These are phyloP conservation scores for Germaria angustata DNA, from an alignment of 2,888 invertebrate genomes.

Conservation along the genomic window DNA sequence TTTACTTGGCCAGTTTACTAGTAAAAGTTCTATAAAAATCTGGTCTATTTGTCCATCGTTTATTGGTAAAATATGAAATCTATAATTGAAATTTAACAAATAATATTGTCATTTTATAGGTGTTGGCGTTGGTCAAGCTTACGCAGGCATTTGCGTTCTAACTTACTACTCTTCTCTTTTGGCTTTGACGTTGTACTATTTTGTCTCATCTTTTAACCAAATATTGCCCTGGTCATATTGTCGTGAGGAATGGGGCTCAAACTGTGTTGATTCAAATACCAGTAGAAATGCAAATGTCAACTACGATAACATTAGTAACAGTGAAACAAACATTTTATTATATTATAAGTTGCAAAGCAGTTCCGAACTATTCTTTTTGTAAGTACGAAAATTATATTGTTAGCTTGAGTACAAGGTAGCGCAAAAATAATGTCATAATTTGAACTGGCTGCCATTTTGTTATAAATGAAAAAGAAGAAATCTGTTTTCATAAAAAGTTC, in stretches of 20 bases:
- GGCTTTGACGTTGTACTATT: conserved; percentile 87
- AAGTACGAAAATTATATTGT: conserved; percentile 72
- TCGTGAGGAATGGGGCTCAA: conserved; percentile 79
- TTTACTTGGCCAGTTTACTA: conserved; percentile 90
- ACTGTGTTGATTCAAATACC: conserved; percentile 78
- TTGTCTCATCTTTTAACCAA: conserved; percentile 85
- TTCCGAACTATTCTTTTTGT: conserved; percentile 83
- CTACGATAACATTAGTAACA: neutral
- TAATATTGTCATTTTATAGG: conserved; percentile 83
- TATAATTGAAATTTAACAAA: neutral
- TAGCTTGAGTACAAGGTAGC: too few relatives aligned
- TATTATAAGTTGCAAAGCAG: conserved; percentile 78
- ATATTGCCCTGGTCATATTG: conserved; percentile 88
- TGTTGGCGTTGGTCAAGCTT: conserved; percentile 85
- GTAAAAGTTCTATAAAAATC: conserved; percentile 88
- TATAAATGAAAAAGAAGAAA: too few relatives aligned
- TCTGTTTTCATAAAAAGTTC: too few relatives aligned
- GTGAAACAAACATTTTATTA: neutral
- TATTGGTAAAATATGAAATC: conserved; percentile 83
- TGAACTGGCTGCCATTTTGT: too few relatives aligned
- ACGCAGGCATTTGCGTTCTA: conserved; percentile 84
- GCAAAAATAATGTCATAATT: too few relatives aligned
- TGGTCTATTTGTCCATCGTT: conserved; percentile 85
- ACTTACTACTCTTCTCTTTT: conserved; percentile 89
- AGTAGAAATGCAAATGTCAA: conserved; percentile 32